phyloP scores from a whole-genome alignment of 2,888 invertebrate species.

The Argyresthia albistria region DNA sequence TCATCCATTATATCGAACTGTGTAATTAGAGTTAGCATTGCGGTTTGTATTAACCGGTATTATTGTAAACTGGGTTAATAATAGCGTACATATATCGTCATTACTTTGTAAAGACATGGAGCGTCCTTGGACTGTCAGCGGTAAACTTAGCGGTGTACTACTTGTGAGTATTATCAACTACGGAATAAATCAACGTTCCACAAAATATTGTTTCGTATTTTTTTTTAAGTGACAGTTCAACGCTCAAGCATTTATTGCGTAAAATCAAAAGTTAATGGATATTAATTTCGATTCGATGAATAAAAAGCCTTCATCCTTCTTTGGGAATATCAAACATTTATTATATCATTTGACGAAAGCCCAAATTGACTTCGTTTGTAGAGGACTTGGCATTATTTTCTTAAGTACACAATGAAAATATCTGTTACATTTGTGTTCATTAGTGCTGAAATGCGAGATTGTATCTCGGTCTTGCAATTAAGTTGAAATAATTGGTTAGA shows the following conservation, averaged over 20 bases:
- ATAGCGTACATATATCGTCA: no score
- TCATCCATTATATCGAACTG: no score
- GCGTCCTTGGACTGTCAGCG: no score
- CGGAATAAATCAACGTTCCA: no score
- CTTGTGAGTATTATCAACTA: no score
- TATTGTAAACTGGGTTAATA: no score
- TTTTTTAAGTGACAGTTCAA: background rate
- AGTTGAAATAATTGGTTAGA: slow-evolving; percentile 59
- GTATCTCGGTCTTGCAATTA: slow-evolving; percentile 52
- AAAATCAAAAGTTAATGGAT: slow-evolving; percentile 5
- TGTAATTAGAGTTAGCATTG: no score
- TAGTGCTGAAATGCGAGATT: slow-evolving; percentile 48
- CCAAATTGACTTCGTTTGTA: slow-evolving; percentile 19
- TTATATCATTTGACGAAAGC: slow-evolving; percentile 6
- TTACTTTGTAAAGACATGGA: no score
- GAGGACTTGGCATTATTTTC: slow-evolving; percentile 13
- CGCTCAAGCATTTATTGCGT: background rate
- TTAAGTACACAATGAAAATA: slow-evolving; percentile 37
- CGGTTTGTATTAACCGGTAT: no score
- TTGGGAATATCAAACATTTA: background rate
- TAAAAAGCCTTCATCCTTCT: background rate
- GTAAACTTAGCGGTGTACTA: no score
- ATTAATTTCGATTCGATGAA: slow-evolving; percentile 7
- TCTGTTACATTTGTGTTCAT: slow-evolving; percentile 66
- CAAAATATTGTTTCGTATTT: background rate